Evolutionary conservation across 1,140 invertebrate genomes (phyloP), one percentile per base, ranked within the genome.

Genomic region (Temnothorax longispinosus): DNA sequence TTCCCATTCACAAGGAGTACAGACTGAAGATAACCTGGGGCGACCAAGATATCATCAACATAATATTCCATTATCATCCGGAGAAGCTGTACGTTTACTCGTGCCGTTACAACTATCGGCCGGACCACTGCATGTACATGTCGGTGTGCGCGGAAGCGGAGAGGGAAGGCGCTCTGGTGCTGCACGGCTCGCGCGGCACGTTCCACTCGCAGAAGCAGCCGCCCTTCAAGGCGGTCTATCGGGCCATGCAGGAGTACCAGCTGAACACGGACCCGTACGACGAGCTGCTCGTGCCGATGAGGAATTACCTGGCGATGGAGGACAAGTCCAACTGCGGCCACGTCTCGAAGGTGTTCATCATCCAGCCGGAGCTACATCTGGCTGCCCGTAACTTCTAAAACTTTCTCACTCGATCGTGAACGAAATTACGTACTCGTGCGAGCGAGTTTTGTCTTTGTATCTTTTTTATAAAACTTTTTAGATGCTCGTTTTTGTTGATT

Each of bases 41-140:
- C n/a, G 99, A 99, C 95, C 99, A 99, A 95, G 99, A 99, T 96
- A 98, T 99, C 84, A 98, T 99, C 87, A 99, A 99, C 94, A 99
- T 99, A 88, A 97, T 99, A 91, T 99, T 99, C 94, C 97, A 98
- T 95, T 98, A 97, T 95, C 97, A 99, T 96, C 97, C 98, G 96
- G 98, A 98, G 81, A 97, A 98, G 91, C 95, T 99, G 18, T 97
- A 97, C 88, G 95, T 98, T 52, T 97, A 98, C 94, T 96, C 97
- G 0, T 99, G 99, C 94, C 96, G 98, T 74, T 99, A 98, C 95
- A 99, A 99, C 95, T 99, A 98, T 93, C 96, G 98, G 75, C 97
- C 98, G 11, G 98, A 99, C 95, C 98, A 99, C 94, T 99, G 98
- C 93, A 98, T 99, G 97, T 99, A 99, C 91, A 97, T 97, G 93